Evolutionary conservation across 2,797 vertebrate genomes (phyloP).

Genomic region (Centropyge bicolor): DNA sequence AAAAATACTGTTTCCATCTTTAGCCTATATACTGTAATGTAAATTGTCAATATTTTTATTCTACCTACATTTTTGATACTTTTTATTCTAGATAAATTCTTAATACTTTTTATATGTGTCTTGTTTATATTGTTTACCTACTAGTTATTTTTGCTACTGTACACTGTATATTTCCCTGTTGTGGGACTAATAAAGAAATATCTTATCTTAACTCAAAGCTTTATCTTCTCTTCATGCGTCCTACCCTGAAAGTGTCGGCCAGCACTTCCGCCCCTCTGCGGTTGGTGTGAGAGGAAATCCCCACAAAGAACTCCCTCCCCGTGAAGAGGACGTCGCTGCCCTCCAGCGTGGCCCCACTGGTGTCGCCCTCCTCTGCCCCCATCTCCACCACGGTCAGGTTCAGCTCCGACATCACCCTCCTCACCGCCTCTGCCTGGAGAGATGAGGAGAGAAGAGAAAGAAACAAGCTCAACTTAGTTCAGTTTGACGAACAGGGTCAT

Average conservation of each 20-base stretch:
- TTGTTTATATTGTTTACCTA: too few relatives aligned
- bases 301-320: conserved; percentile 93
- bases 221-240: conserved; percentile 5
- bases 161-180: too few relatives aligned
- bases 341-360: conserved; percentile 89
- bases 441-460: background rate
- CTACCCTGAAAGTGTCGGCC: conserved; percentile 92
- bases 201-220: background rate
- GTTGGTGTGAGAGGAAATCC: conserved; percentile 94
- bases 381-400: conserved; percentile 90
- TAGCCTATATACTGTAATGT: too few relatives aligned
- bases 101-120: too few relatives aligned
- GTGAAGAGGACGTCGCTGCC: conserved; percentile 95
- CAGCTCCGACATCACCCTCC: conserved; percentile 89
- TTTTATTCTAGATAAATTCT: too few relatives aligned
- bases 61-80: too few relatives aligned
- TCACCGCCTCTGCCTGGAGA: conserved; percentile 87
- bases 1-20: background rate
- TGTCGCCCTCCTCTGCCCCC: conserved; percentile 78
- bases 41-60: background rate
- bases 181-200: too few relatives aligned
- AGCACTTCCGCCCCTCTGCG: conserved; percentile 91
- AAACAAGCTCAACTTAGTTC: background rate
- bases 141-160: too few relatives aligned
- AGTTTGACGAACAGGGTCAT: background rate